Percentiles rank a stretch among this genome's conserved stretches.
Conservation (phyloP, 1,140 invertebrate species). For the Ditylenchus dipsaci region DNA sequence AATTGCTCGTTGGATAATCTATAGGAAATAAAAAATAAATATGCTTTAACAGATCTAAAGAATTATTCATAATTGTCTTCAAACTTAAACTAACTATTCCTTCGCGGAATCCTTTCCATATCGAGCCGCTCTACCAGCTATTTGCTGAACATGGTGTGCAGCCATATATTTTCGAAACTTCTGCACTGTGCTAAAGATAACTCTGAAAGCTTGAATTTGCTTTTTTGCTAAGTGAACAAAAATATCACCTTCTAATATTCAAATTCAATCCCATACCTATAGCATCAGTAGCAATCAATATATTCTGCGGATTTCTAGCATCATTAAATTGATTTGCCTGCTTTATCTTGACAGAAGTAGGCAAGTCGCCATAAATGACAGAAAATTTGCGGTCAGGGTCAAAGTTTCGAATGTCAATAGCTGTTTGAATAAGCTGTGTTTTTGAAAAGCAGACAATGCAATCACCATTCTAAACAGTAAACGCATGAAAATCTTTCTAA, state of each 20-base stretch:
- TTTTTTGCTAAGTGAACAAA: neutral
- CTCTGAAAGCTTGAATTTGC: neutral
- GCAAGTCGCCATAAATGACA: constrained; percentile 74
- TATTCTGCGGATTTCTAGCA: constrained; percentile 80
- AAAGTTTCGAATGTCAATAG: neutral
- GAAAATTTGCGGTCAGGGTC: constrained; percentile 74
- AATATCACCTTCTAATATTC: constrained; percentile 58
- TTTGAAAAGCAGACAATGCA: constrained; percentile 88
- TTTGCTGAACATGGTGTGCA: neutral
- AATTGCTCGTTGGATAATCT: no score
- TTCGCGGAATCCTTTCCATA: no score
- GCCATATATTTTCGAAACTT: neutral
- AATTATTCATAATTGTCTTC: no score
- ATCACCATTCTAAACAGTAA: constrained; percentile 77
- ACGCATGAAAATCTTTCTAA: no score
- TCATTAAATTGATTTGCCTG: constrained; percentile 97
- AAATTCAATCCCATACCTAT: constrained; percentile 99
- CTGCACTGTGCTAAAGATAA: neutral
- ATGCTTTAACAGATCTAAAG: no score
- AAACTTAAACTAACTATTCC: no score
- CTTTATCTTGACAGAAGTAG: constrained; percentile 80
- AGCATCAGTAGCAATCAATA: constrained; percentile 96
- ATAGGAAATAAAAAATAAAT: no score
- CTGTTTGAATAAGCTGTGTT: constrained; percentile 30
- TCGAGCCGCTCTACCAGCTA: constrained; percentile 77